Evolutionary conservation across 2,888 invertebrate species (phyloP), one percentile per base, ranked within the genome.

Genomic region (Pachycephus smyrnensis): DNA sequence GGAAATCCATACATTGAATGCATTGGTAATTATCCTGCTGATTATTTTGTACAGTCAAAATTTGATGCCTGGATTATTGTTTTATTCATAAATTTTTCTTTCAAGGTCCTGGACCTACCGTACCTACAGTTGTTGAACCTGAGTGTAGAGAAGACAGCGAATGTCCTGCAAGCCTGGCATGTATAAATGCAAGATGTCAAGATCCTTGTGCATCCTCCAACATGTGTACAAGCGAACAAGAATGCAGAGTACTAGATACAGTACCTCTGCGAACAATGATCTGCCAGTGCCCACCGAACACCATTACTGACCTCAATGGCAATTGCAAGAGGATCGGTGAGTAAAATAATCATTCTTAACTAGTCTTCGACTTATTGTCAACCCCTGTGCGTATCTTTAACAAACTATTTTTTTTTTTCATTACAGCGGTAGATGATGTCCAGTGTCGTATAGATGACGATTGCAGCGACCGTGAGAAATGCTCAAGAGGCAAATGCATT

Each of bases 261-360:
- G 89, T 95, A 73, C 97, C 98, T 3, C 92, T 97, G 82, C 94
- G 97, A 76, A 97, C 97, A 0, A 95, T 97, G 85, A 96, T 97
- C 85, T 98, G 98, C 89, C 94, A 96, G 87, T 98, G 98, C 91
- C 96, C 97, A 30, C 94, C 95, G 69, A 97, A 97, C 81, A 96
- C 96, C 0, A 94, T 96, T 73, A 94, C 95, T 0, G 96, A 96
- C 82, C 93, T 93, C 11, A 94, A 95, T 77, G 96, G 95, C 83
- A 94, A 94, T 82, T 97, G 97, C 90, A 94, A 94, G 80, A 90
- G 90, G 76, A 93, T 93, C 79, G 90, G 92, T 92, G 85, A 85
- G 86, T 85, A 76, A 73, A 30, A 30, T 40, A 55, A 9, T 55
- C 2, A 9, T 55, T 55, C 23, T 23, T 23, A 23, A 15, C 23